Evolutionary conservation across 2,113 vertebrate genomes (phyloP).

Genomic region (Perca flavescens): DNA sequence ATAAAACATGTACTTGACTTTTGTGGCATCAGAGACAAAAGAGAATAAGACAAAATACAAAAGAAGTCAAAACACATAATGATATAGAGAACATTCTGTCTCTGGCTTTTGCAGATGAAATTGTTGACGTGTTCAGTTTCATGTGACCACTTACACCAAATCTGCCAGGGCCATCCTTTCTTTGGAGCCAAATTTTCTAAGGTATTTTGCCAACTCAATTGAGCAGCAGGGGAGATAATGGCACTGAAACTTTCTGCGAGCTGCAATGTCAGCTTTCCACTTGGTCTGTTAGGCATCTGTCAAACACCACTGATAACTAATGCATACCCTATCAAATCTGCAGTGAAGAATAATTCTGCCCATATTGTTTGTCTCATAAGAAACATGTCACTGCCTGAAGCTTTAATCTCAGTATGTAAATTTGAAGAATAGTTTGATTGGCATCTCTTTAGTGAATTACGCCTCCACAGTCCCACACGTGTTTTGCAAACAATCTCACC

Average conservation of each 20-base stretch:
- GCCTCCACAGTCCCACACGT: not conserved
- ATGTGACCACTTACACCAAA: slow-evolving; percentile 18
- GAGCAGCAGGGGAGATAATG: slow-evolving; percentile 57
- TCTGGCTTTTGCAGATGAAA: not conserved
- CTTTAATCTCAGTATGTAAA: slow-evolving; percentile 26
- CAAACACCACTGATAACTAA: slow-evolving; percentile 29
- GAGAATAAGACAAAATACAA: not conserved
- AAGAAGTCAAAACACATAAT: not conserved
- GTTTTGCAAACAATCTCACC: slow-evolving; percentile 38
- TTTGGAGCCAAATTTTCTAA: slow-evolving; percentile 19
- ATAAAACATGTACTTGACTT: not conserved
- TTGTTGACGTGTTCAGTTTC: not conserved
- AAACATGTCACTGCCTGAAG: slow-evolving; percentile 10
- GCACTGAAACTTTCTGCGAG: slow-evolving; percentile 55
- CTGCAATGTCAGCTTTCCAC: slow-evolving; percentile 59
- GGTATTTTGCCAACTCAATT: slow-evolving; percentile 48
- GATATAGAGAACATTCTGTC: not conserved
- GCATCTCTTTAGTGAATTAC: slow-evolving; percentile 22
- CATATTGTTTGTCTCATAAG: slow-evolving; percentile 19
- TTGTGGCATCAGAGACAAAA: not conserved
- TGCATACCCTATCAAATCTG: slow-evolving; percentile 7
- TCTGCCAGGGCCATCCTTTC: slow-evolving; percentile 9
- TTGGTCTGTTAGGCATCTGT: slow-evolving; percentile 53
- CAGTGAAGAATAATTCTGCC: slow-evolving; percentile 19
- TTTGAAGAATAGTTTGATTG: slow-evolving; percentile 34